Conservation (phyloP, 1,140 invertebrate species). For the Drosophila tropicalis region DNA sequence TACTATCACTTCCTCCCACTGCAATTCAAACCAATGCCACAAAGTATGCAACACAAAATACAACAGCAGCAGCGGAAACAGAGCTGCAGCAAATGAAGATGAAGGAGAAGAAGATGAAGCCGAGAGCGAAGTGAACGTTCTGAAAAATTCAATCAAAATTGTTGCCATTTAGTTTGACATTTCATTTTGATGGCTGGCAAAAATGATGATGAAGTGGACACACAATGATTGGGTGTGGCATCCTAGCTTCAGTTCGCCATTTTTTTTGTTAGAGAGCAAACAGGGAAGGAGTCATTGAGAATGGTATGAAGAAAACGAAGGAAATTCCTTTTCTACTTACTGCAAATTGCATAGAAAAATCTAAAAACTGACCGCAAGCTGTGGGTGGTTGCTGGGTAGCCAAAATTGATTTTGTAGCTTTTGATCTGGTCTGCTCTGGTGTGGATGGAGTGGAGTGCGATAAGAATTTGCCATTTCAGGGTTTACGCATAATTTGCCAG, state of each 20-base stretch:
- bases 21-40: constrained; percentile 28
- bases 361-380: constrained; percentile 67
- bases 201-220: constrained; percentile 75
- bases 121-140: constrained; percentile 23
- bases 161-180: constrained; percentile 81
- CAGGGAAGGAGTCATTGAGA: constrained; percentile 17
- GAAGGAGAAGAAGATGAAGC: constrained; percentile 7
- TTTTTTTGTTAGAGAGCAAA: constrained; percentile 71
- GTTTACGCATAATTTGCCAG: constrained; percentile 54
- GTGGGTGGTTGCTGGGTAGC: constrained; percentile 23
- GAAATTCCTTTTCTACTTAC: constrained; percentile 50
- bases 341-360: constrained; percentile 54
- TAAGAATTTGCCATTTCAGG: constrained; percentile 61
- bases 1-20: neutral
- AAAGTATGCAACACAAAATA: constrained; percentile 40
- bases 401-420: constrained; percentile 69
- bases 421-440: constrained; percentile 31
- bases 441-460: constrained; percentile 32
- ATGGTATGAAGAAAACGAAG: constrained; percentile 16
- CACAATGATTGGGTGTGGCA: constrained; percentile 51
- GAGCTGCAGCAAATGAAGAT: constrained; percentile 8
- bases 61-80: constrained; percentile 11
- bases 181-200: constrained; percentile 70
- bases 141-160: constrained; percentile 80
- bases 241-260: constrained; percentile 33